phyloP scores from a whole-genome alignment of 2,797 vertebrate genomes.

The Liparis tanakae region DNA sequence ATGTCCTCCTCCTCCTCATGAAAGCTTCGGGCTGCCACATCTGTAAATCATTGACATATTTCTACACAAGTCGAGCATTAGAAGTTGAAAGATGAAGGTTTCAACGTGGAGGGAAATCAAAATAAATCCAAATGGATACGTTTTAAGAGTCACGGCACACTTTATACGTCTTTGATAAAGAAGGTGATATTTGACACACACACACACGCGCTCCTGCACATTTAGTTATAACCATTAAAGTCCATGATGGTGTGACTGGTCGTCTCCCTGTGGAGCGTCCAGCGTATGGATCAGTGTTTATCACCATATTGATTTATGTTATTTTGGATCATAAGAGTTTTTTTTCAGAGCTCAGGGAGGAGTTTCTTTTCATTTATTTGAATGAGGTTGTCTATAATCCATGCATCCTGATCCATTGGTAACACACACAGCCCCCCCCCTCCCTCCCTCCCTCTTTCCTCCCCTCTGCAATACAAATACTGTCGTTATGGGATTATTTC shows the following conservation, averaged over 20 bases:
- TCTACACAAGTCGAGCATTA: conserved; percentile 27
- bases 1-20: conserved; percentile 6
- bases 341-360: conserved; percentile 3
- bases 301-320: conserved; percentile 34
- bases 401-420: conserved; percentile 1
- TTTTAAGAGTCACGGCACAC: conserved; percentile 4
- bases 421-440: conserved; percentile 2
- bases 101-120: conserved; percentile 11
- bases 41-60: conserved; percentile 29
- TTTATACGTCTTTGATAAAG: conserved; percentile 17
- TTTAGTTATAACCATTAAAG: conserved; percentile 39
- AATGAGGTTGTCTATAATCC: conserved; percentile 25
- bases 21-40: conserved; percentile 6
- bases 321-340: conserved; percentile 30
- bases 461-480: conserved; percentile 11
- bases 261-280: conserved; percentile 18
- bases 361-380: conserved; percentile 5
- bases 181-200: conserved; percentile 12
- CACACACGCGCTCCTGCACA: conserved; percentile 17
- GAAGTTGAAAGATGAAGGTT: conserved; percentile 26
- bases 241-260: conserved; percentile 28
- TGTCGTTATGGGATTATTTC: conserved; percentile 33
- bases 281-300: conserved; percentile 35
- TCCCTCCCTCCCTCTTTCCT: neutral
- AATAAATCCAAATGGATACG: neutral